These are phyloP conservation scores for Mastomys natalensis DNA, from an alignment of 2,113 vertebrate species.

Conservation along the genomic window DNA sequence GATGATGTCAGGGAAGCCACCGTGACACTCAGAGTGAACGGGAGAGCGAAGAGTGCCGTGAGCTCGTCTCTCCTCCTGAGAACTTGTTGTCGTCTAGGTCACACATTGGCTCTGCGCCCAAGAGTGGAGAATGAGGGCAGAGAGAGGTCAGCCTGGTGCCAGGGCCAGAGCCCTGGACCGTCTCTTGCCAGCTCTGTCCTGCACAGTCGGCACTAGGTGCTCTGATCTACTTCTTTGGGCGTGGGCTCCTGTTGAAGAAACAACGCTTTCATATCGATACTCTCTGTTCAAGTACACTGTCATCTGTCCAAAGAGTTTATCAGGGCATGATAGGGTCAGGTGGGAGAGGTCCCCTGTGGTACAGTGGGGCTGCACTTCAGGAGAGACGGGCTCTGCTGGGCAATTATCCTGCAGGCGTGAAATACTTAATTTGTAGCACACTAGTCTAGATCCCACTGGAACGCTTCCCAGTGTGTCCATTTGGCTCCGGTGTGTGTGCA, in stretches of 20 bases:
- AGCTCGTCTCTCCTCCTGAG: constrained; percentile 55
- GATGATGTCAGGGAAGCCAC: background rate
- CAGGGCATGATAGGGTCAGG: constrained; percentile 57
- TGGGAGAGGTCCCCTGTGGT: constrained; percentile 45
- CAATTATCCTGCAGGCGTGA: constrained; percentile 61
- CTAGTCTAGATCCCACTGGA: constrained; percentile 61
- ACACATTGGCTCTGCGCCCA: constrained; percentile 69
- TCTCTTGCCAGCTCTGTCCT: constrained; percentile 42
- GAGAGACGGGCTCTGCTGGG: constrained; percentile 67
- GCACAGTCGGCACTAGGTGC: constrained; percentile 63
- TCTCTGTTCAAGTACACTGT: constrained; percentile 69
- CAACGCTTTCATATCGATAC: constrained; percentile 67
- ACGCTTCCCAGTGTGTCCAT: background rate
- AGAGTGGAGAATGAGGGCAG: constrained; percentile 69
- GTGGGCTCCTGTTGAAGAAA: constrained; percentile 69
- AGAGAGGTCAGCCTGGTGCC: constrained; percentile 54
- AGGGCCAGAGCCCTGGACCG: constrained; percentile 65
- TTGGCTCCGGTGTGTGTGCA: constrained; percentile 9
- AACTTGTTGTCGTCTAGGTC: constrained; percentile 73
- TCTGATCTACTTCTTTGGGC: constrained; percentile 64
- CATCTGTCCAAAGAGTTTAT: constrained; percentile 60
- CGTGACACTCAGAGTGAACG: background rate
- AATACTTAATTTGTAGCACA: constrained; percentile 71
- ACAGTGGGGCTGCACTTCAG: constrained; percentile 53
- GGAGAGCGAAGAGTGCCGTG: background rate